Evolutionary conservation across 2,888 invertebrate species (phyloP), one percentile per base, ranked within the genome.

Genomic region (Strigamia transsilvanica): DNA sequence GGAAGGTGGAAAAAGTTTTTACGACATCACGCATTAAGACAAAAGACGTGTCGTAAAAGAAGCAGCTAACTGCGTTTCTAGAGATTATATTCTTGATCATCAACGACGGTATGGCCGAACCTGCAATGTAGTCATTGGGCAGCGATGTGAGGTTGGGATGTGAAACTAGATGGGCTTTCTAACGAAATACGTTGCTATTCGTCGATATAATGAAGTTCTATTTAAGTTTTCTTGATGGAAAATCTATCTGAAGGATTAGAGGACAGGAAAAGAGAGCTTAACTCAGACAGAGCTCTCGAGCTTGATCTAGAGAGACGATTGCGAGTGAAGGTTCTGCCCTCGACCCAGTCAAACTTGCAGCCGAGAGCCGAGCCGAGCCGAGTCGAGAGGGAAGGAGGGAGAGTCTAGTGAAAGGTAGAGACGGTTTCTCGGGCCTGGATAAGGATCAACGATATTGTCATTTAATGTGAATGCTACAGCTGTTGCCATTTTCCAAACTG

Each of bases 401-500:
- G 32, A 73, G 23, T 73, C 73, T 23, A 27, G 73, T 27, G 32
- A 10, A 32, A 73, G 73, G 27, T 73, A 73, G 73, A 73, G 32
- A 32, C 13, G 73, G 73, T 27, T 73, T 73, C 32, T 32, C 73
- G 73, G 10, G 13, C n/a, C 27, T 73, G 27, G 73, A 73, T 73
- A 73, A 73, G 73, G 73, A 73, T 73, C 73, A 73, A n/a, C 73
- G 73, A 73, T 73, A 73, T 73, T 73, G 73, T 73, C 73, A 73
- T 73, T 73, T 73, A 73, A 73, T 73, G 73, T 73, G 73, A 73
- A 73, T 73, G 73, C 73, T 73, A 73, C 73, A 73, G 73, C 73
- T 73, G 73, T 73, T 73, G 73, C 73, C 73, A 73, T 73, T 73
- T 73, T 73, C 73, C 73, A 32, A 73, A 73, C 73, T 73, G 73